Conservation (phyloP, 2,113 vertebrate genomes). For the Amphilophus citrinellus region DNA sequence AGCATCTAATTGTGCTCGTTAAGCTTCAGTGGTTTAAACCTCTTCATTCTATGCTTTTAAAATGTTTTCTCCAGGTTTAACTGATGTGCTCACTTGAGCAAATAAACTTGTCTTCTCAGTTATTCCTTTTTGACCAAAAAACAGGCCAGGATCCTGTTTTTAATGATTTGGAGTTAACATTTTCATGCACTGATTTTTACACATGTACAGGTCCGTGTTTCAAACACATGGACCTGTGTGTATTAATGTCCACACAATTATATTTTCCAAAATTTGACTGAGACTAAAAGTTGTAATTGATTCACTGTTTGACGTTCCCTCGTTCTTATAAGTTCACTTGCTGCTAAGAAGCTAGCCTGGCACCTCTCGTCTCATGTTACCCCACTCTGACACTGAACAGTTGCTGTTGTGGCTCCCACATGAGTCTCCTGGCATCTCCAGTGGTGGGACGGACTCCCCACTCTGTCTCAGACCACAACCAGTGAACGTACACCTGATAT, state of each 20-base stretch:
- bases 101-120: neutral
- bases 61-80: neutral
- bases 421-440: neutral
- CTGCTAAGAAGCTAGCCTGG: too few species aligned
- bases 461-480: too few species aligned
- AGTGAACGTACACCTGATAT: too few species aligned
- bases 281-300: too few species aligned
- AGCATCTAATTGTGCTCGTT: rapidly evolving
- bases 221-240: neutral
- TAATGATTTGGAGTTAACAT: too few species aligned
- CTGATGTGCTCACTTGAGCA: neutral
- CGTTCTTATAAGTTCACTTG: too few species aligned
- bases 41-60: neutral
- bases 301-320: too few species aligned
- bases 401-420: neutral
- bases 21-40: neutral
- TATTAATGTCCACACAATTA: too few species aligned
- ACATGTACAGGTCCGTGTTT: rapidly evolving
- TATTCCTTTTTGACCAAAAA: too few species aligned
- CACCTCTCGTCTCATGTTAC: neutral
- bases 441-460: too few species aligned
- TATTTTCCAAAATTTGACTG: too few species aligned
- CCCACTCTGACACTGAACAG: neutral
- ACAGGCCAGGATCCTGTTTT: too few species aligned
- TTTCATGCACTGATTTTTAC: neutral